Evolutionary conservation across 2,888 invertebrate genomes (phyloP), one percentile per base, ranked within the genome.

Genomic region (Tipula lateralis): DNA sequence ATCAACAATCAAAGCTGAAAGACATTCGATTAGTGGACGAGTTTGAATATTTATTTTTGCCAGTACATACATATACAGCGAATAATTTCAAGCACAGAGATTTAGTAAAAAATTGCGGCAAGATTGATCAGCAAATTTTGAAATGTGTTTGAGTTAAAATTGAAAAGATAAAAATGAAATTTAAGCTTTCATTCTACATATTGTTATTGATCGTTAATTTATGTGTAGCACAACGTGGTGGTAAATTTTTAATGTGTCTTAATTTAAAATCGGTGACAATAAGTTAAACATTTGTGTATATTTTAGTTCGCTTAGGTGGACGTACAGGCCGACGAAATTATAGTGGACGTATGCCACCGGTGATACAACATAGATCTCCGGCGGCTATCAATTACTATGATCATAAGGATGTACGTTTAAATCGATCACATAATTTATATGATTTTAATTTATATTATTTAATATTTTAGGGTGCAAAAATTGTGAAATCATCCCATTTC

Each of bases 301-400:
- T n/a, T n/a, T n/a, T n/a, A 84, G 84, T 30, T 16, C 44, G 84
- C 9, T 0, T 84, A 50, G 84, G 84, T 29, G 44, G 84, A 50
- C 24, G 84, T 29, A 29, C 34, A 16, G 84, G 50, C 7, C 29
- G 44, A 50, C 88, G 90, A 85, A 90, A 90, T 85, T 90, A 90
- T 85, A 90, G 90, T 80, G 90, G 90, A 84, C 90, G 89, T 85
- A 89, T 90, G 44, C 90, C 90, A 29, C 88, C 88, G 12, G 87
- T 90, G 85, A 90, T 90, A 85, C 90, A 96, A 91, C 96, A 96
- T 89, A 92, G 96, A 87, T 96, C 96, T 88, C 95, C 95, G 12
- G 96, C 97, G 90, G 96, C 96, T 1, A 96, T 96, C 89, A 95
- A 95, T 89, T 97, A 97, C 89, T 97, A 97, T 90, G 96, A 96